Evolutionary conservation across 2,113 vertebrate species (phyloP).

Genomic region (Pterocles burchelli): DNA sequence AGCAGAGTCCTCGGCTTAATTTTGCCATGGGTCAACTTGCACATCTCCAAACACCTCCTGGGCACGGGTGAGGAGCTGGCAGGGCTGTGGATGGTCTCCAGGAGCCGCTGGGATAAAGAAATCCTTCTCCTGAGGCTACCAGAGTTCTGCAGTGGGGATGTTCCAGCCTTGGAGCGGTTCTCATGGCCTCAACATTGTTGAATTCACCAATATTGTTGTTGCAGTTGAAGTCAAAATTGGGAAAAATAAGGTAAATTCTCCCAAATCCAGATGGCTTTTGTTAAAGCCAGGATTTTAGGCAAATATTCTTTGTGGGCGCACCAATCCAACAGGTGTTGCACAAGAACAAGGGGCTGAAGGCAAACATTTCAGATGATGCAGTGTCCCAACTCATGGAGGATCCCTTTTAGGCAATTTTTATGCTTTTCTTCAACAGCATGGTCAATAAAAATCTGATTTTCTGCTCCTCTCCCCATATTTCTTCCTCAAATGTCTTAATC

Average conservation of each 20-base stretch:
- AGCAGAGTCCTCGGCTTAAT: background rate
- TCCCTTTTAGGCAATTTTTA: background rate
- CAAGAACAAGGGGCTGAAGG: background rate
- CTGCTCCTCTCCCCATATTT: background rate
- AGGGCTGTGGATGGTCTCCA: background rate
- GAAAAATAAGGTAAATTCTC: background rate
- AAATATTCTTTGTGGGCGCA: fast-evolving
- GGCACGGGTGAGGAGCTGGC: background rate
- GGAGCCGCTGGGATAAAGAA: background rate
- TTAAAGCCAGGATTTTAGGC: background rate
- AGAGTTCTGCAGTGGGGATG: background rate
- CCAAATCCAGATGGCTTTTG: background rate
- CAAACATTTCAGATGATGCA: background rate
- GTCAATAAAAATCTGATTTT: background rate
- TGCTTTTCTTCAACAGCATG: background rate
- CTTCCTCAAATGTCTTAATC: background rate
- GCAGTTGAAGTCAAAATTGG: fast-evolving
- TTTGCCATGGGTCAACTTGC: background rate
- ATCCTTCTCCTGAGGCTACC: background rate
- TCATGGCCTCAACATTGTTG: background rate
- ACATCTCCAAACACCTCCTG: background rate
- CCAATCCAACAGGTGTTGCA: background rate
- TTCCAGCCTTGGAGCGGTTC: background rate
- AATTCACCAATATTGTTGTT: fast-evolving
- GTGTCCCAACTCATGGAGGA: background rate